These are phyloP conservation scores for Armadillidium nasatum DNA, from an alignment of 1,140 invertebrate species.

Conservation along the genomic window DNA sequence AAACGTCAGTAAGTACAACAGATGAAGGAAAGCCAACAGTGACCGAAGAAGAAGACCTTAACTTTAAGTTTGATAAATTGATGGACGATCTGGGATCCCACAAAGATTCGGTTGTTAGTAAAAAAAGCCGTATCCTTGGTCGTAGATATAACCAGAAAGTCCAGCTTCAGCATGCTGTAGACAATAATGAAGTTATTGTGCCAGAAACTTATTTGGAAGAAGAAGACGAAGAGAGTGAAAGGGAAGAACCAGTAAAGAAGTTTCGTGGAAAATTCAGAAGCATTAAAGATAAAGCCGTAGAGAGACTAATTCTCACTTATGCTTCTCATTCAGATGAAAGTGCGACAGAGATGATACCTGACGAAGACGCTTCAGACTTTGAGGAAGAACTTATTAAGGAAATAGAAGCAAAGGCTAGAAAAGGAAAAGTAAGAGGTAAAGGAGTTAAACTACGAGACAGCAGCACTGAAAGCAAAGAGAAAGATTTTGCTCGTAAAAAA, in stretches of 20 bases:
- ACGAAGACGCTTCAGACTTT: constrained; percentile 43
- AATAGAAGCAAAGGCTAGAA: constrained; percentile 34
- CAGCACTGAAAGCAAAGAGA: not conserved
- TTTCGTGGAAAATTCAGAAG: constrained; percentile 43
- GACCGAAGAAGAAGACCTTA: constrained; percentile 32
- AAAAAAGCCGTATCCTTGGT: constrained; percentile 38
- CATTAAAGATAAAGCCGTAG: constrained; percentile 42
- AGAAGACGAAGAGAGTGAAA: constrained; percentile 41
- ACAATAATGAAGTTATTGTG: constrained; percentile 39
- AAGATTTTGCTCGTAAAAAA: not conserved
- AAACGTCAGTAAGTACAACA: constrained; percentile 24
- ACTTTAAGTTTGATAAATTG: constrained; percentile 34
- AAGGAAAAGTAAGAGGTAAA: constrained; percentile 24
- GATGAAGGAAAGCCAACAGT: constrained; percentile 23
- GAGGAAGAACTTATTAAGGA: constrained; percentile 41
- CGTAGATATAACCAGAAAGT: constrained; percentile 39
- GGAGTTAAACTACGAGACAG: not conserved
- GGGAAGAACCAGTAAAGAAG: constrained; percentile 37
- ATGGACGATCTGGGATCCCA: constrained; percentile 35
- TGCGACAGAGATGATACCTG: constrained; percentile 42
- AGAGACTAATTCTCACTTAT: constrained; percentile 40
- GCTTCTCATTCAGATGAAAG: constrained; percentile 44
- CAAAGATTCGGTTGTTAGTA: constrained; percentile 37
- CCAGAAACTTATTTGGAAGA: constrained; percentile 28
- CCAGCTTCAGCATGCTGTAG: constrained; percentile 39